phyloP scores from a whole-genome alignment of 2,113 vertebrate genomes.

The Pelodiscus sinensis region DNA sequence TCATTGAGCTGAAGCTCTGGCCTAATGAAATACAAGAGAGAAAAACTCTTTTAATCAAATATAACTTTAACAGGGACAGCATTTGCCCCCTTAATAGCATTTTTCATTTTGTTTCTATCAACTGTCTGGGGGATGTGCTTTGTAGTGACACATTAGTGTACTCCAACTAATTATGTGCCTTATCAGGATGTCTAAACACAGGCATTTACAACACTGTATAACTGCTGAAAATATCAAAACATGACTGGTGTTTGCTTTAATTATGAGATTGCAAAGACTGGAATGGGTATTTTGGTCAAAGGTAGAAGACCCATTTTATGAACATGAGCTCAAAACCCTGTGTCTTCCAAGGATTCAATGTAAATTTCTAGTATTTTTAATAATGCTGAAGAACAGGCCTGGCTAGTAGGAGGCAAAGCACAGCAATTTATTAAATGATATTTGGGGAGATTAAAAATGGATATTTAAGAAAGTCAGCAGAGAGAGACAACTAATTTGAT shows the following conservation, averaged over 20 bases:
- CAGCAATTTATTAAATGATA: neutral
- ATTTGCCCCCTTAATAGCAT: neutral
- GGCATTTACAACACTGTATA: neutral
- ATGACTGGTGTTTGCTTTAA: rapidly evolving
- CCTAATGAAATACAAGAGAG: neutral
- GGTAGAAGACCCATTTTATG: neutral
- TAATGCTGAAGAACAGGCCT: neutral
- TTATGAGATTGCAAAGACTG: neutral
- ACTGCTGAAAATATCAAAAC: neutral
- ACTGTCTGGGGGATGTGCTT: neutral
- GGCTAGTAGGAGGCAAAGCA: neutral
- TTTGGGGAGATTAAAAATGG: neutral
- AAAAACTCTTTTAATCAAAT: neutral
- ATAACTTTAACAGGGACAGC: neutral
- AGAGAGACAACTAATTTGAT: neutral
- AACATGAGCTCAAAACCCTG: neutral
- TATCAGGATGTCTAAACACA: neutral
- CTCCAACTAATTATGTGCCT: neutral
- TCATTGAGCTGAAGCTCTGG: neutral
- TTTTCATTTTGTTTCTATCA: neutral
- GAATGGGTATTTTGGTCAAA: neutral
- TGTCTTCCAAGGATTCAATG: neutral
- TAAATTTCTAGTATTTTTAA: neutral
- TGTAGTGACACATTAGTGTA: neutral
- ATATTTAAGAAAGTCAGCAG: neutral